Evolutionary conservation across 1,140 invertebrate genomes (phyloP).

Genomic region (Aphidius gifuensis): DNA sequence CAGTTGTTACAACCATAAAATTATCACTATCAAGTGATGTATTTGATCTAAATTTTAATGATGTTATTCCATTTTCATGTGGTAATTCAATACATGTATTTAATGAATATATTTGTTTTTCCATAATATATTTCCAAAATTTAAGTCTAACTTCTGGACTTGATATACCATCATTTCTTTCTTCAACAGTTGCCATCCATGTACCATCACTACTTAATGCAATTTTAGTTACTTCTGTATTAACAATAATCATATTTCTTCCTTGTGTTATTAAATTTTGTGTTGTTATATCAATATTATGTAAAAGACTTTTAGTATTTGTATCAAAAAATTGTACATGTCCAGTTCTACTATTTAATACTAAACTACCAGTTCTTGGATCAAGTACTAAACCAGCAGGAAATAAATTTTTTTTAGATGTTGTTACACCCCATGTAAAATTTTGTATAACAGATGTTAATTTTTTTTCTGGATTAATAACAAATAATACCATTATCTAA

Average conservation of each 20-base stretch:
- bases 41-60: conserved; percentile 63
- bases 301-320: conserved; percentile 65
- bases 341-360: conserved; percentile 75
- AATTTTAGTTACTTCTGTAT: conserved; percentile 67
- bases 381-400: conserved; percentile 68
- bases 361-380: conserved; percentile 63
- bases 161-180: conserved; percentile 59
- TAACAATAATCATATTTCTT: conserved; percentile 58
- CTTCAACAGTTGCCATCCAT: conserved; percentile 80
- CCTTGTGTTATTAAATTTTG: conserved; percentile 71
- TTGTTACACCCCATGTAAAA: conserved; percentile 60
- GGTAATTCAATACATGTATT: conserved; percentile 74
- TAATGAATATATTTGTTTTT: conserved; percentile 66
- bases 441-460: conserved; percentile 65
- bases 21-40: conserved; percentile 46
- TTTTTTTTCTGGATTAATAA: conserved; percentile 63
- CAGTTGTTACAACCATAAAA: conserved; percentile 62
- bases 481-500: conserved; percentile 70
- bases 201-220: conserved; percentile 64
- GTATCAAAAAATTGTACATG: conserved; percentile 79
- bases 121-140: conserved; percentile 71
- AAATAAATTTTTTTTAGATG: conserved; percentile 51
- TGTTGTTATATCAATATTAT: conserved; percentile 73
- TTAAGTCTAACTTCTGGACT: conserved; percentile 69
- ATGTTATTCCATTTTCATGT: conserved; percentile 63